Evolutionary conservation across 1,140 invertebrate genomes (phyloP), one percentile per base, ranked within the genome.

Genomic region (Drosophila parvula): DNA sequence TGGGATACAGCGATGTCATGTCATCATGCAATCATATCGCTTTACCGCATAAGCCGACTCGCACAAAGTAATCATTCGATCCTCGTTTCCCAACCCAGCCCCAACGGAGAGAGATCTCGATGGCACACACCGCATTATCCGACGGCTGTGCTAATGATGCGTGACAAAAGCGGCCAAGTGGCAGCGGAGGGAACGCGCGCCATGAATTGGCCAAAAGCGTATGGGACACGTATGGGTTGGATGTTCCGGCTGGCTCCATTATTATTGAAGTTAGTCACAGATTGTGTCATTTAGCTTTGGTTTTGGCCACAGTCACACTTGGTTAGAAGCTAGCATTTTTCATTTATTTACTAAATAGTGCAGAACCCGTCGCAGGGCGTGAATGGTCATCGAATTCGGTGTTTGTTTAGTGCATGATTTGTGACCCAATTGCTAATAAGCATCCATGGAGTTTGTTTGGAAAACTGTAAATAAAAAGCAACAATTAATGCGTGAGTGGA

Each of bases 21-120:
- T 83, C 83, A 83, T 88, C 82, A 86, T 88, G 82, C 83, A 86
- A 86, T 86, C 83, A 88, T 82, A 85, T 82, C 75, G 83, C 68
- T 88, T 86, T 86, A 88, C 82, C 79, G 75, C 74, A 86, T 78
- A 81, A 75, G 63, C 44, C 64, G 63, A 68, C 61, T 53, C 74
- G 74, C 78, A 69, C 68, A 81, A 80, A 63, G 45, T 69, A 83
- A 88, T 83, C 74, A 79, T 68, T 59, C 58, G 62, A 85, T 78
- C 64, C 62, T 41, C 48, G 14, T 30, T 28, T 30, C 16, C 41
- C 10, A 34, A 18, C 22, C 36, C 4, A 8, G 4, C 30, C 47
- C 16, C 47, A 9, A 5, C 18, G 11, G n/a, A 11, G 57, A 11
- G 57, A 32, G 64, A 70, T 70, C 62, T 56, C 67, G 18, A 41